Evolutionary conservation across 2,113 vertebrate species (phyloP).

Genomic region (Crotalus horridus): DNA sequence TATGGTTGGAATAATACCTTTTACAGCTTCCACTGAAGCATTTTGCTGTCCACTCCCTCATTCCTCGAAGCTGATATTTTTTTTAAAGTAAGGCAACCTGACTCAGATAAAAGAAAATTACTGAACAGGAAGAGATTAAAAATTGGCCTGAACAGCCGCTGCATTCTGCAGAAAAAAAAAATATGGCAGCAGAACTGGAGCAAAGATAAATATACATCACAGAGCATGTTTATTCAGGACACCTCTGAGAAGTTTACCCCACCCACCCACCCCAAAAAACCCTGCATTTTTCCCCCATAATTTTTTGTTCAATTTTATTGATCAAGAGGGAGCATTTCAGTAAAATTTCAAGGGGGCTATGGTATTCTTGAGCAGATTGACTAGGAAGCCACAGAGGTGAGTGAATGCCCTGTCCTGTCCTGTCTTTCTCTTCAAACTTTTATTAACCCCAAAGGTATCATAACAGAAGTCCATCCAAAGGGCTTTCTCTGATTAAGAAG

Average conservation of each 20-base stretch:
- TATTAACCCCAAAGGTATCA: not conserved
- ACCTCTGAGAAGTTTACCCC: not conserved
- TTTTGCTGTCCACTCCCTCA: not conserved
- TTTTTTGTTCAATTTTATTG: not conserved
- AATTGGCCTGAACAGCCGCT: not conserved
- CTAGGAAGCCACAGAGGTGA: not conserved
- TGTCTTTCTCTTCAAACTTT: not conserved
- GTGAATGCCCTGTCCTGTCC: not conserved
- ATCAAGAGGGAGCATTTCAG: not conserved
- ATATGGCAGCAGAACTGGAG: not conserved
- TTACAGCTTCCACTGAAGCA: not conserved
- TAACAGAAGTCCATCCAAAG: not conserved
- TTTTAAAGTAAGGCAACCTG: not conserved
- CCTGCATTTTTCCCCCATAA: not conserved
- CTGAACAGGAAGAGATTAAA: not conserved
- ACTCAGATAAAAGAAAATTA: not conserved
- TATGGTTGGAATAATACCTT: slow-evolving; percentile 23
- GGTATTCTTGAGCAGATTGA: not conserved
- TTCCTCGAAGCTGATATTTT: not conserved
- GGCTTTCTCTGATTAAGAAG: not conserved
- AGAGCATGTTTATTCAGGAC: not conserved
- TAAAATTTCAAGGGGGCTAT: not conserved
- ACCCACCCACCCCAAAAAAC: accelerated
- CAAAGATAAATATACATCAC: not conserved
- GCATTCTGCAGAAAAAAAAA: not conserved